These are phyloP conservation scores for Aeoliscus strigatus DNA, from an alignment of 2,797 vertebrate species.

Conservation along the genomic window DNA sequence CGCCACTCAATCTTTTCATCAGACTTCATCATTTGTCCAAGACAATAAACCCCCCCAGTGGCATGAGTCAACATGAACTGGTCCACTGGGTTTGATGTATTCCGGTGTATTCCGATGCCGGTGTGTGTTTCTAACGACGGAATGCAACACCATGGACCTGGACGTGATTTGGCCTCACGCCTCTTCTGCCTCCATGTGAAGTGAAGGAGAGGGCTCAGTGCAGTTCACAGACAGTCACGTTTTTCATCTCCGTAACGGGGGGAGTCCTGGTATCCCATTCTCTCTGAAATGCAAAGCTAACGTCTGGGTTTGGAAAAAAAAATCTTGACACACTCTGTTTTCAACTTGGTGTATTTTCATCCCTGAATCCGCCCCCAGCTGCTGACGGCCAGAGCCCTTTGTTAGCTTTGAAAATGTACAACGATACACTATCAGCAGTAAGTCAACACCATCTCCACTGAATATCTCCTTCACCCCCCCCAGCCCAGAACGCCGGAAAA, in stretches of 20 bases:
- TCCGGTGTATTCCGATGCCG: too few species aligned
- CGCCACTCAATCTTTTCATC: too few species aligned
- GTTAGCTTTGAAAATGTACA: constrained; percentile 55
- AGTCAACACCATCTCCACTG: constrained; percentile 20
- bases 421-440: constrained; percentile 34
- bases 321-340: constrained; percentile 54
- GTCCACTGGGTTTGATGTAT: constrained; percentile 29
- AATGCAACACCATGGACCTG: constrained; percentile 49
- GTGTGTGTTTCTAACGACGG: constrained; percentile 29
- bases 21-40: constrained; percentile 25
- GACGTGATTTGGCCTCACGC: constrained; percentile 34
- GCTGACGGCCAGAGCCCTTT: constrained; percentile 62
- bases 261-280: constrained; percentile 54
- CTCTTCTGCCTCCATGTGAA: constrained; percentile 38
- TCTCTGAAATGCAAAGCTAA: constrained; percentile 65
- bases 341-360: constrained; percentile 59
- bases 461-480: constrained; percentile 2
- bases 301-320: constrained; percentile 49
- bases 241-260: constrained; percentile 62
- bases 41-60: constrained; percentile 28
- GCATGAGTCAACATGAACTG: constrained; percentile 28
- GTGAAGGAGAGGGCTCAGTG: constrained; percentile 33
- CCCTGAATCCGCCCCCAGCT: constrained; percentile 53
- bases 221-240: constrained; percentile 48
- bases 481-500: constrained; percentile 34